Base-by-base conservation (phyloP, 1,140 invertebrate genomes). In the Magallana gigas region DNA sequence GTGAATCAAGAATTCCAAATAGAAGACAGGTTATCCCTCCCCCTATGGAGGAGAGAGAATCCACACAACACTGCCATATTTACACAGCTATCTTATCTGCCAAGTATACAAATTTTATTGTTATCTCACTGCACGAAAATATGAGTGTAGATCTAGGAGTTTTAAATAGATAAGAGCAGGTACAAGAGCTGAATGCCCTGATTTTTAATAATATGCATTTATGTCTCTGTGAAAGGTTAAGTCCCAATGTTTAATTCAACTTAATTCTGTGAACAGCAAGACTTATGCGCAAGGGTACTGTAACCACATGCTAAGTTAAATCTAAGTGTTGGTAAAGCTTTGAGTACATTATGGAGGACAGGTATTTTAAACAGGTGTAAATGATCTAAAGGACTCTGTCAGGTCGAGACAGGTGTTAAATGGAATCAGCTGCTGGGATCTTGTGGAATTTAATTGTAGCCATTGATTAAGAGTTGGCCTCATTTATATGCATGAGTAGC, bases 401-500 rank as follows among this genome's bases (percentile, higher is more conserved):
- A 76, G 68, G 68, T 76, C 29, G 36, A 11, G 68, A 76, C 68
- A 76, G 68, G 68, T 76, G 68, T 76, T 23, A 29, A 76, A 76
- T 76, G 23, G 36, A 76, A 23, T 76, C 68, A 29, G 68, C 68
- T 76, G 68, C 68, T 29, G 68, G 23, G 68, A 76, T 23, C 36
- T 12, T 76, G 68, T 76, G 68, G 68, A 76, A 76, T 76, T 76
- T 76, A 76, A 29, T 76, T 76, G 68, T 76, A 76, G 68, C 9
- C 12, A 76, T 76, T 76, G 68, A 76, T 76, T 76, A 76, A 76
- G 6, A 29, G 23, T 76, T 23, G 23, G 23, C 68, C 68, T 23
- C 68, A 76, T 76, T 76, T 76, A 76, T 76, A 76, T 76, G 68
- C 68, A 76, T 76, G 68, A 76, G 68, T 76, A 76, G 68, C 68